Base-by-base conservation (phyloP, 2,888 invertebrate species). In the Meloe dianella region DNA sequence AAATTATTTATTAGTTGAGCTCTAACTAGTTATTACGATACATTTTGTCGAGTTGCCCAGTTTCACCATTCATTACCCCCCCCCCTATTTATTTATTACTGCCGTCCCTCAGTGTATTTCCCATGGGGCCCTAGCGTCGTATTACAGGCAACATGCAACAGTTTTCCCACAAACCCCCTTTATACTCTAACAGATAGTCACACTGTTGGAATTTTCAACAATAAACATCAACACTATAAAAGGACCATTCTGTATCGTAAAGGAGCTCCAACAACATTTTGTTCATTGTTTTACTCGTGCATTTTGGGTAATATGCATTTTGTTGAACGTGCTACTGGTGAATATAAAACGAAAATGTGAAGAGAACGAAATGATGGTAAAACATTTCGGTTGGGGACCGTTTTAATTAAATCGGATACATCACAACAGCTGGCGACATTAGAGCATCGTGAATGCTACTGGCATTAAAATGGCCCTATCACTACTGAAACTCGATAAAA, bases 391-490 rank as follows among this genome's bases (percentile, higher is more conserved):
- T 35, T 32, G 64, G 61, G 68, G 71, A 73, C 76, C 77, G 76
- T 77, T 79, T 80, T 79, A 80, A 80, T 79, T 80, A 79, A 80
- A 80, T 79, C 76, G 77, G 77, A 75, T 77, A 78, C 76, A 77
- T 77, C 73, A 72, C 76, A 75, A 79, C 79, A 80, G 79, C 78
- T 78, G 80, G 77, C 75, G 66, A 57, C 64, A 56, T 47, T 59
- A 61, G 47, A 60, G 56, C 63, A 64, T 63, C 66, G 69, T 60
- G 54, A 61, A 64, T 66, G 63, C 64, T 61, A 29, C 60, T 61
- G 67, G 63, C 67, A 71, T 70, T 70, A 73, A 72, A 73, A 67
- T 68, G 65, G 66, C 67, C 66, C 67, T 64, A 73, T 71, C 74
- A 70, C 66, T 70, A 72, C 71, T 73, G 69, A 69, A 75, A 73